Evolutionary conservation across 2,888 invertebrate species (phyloP).

Genomic region (Tenthredo amoena): DNA sequence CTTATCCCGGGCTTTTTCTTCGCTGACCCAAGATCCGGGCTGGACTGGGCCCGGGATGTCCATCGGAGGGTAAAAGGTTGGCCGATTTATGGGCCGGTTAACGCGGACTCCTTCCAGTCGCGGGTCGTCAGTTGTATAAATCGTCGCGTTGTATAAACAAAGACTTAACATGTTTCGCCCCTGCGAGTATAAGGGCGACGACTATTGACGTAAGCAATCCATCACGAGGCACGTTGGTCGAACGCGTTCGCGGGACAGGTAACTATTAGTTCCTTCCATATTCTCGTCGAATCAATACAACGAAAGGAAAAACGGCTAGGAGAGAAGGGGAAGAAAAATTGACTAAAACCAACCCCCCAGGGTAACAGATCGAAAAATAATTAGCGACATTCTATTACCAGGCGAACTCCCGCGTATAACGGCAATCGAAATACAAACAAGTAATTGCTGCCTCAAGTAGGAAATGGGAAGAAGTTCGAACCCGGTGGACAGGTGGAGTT

Average conservation of each 20-base stretch:
- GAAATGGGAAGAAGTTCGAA: constrained; percentile 54
- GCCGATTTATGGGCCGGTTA: background rate
- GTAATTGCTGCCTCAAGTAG: constrained; percentile 68
- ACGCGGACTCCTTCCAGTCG: background rate
- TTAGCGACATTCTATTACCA: constrained; percentile 59
- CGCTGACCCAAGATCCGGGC: background rate
- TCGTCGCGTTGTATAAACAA: background rate
- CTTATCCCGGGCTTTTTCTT: background rate
- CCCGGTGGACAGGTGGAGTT: background rate
- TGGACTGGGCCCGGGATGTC: background rate
- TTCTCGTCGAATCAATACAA: constrained; percentile 8
- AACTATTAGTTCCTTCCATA: constrained; percentile 31
- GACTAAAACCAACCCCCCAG: background rate
- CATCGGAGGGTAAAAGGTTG: background rate
- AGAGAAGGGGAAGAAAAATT: background rate
- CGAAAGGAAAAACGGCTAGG: background rate
- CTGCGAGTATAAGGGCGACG: background rate
- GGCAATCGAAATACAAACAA: constrained; percentile 61
- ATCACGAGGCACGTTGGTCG: constrained; percentile 1
- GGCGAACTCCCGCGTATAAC: background rate
- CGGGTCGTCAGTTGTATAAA: background rate
- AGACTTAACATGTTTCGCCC: background rate
- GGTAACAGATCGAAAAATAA: constrained; percentile 56
- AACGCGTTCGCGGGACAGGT: constrained; percentile 15
- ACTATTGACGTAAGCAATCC: constrained; percentile 36